Base-by-base conservation (phyloP, 2,888 invertebrate genomes). In the Cosmorhoe ocellata region DNA sequence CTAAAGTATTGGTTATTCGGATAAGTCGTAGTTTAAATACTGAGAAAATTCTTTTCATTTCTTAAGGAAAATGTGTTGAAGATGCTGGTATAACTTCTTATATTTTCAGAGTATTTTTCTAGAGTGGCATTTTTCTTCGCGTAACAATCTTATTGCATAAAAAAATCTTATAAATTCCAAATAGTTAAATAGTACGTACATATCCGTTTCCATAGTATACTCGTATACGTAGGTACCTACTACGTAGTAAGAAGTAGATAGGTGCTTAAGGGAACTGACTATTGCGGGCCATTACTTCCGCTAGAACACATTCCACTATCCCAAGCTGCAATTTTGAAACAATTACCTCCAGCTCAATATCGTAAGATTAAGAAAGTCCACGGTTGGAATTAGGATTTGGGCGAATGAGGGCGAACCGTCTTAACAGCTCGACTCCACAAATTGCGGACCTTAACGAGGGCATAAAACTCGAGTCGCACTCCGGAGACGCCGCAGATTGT, bases 331-430 rank as follows among this genome's bases (percentile, higher is more conserved):
- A 85, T 87, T 87, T 84, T 78, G 85, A 89, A 90, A 89, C 89
- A 90, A 90, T 90, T 89, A 89, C 87, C 87, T 86, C 76, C 70
- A 81, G 85, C 84, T 80, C 85, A 84, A 85, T 88, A 86, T 84
- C 81, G 81, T 80, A 81, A 90, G 89, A 90, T 89, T 90, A 90
- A 88, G 89, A 85, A 85, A 89, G 89, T 89, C 89, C 89, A 88
- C 81, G 81, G 75, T 75, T 73, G 78, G 88, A 81, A 82, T 89
- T 87, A 87, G 88, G 86, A 85, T 84, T 80, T 75, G 79, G 81
- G 81, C 74, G 80, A 78, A 82, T 77, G 81, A 80, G 81, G 84
- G 78, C 81, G 64, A 75, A 72, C 72, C 78, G 78, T 76, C 84
- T 86, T 88, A 87, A 88, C 87, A 81, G 84, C 82, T 78, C 82